A percentile compares a stretch with the other conserved stretches of the same genome.
Conservation (phyloP, 2,797 vertebrate genomes). For the Brotula barbata region DNA sequence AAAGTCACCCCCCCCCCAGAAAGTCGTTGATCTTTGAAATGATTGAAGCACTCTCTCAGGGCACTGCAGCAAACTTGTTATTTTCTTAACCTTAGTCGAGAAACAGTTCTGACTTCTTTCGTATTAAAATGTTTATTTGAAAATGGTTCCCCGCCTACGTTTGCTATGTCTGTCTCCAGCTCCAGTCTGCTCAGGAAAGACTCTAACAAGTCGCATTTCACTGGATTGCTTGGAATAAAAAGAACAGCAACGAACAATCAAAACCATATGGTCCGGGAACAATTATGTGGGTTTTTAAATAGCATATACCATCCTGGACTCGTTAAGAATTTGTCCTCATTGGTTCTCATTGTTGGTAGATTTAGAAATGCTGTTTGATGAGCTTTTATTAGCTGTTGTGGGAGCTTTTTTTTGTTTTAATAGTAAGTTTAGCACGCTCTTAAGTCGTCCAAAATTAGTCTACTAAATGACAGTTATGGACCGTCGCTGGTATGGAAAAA, state of each 20-base stretch:
- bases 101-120: slow-evolving; percentile 32
- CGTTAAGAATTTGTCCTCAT: slow-evolving; percentile 60
- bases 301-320: slow-evolving; percentile 60
- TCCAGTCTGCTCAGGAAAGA: slow-evolving; percentile 55
- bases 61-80: slow-evolving; percentile 2
- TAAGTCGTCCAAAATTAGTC: slow-evolving; percentile 13
- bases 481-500: slow-evolving; percentile 3
- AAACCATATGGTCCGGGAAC: slow-evolving; percentile 64
- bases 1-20: slow-evolving; percentile 36
- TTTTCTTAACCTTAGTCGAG: slow-evolving; percentile 31
- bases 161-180: slow-evolving; percentile 44
- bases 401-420: slow-evolving; percentile 47
- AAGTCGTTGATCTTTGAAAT: slow-evolving; percentile 11
- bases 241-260: slow-evolving; percentile 52
- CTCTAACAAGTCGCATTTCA: slow-evolving; percentile 36
- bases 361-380: slow-evolving; percentile 54
- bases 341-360: slow-evolving; percentile 46
- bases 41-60: slow-evolving; percentile 17
- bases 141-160: slow-evolving; percentile 26
- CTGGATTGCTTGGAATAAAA: slow-evolving; percentile 49
- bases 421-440: slow-evolving; percentile 8
- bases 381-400: slow-evolving; percentile 49
- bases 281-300: slow-evolving; percentile 71
- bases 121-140: slow-evolving; percentile 55
- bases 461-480: slow-evolving; percentile 5